Conservation (phyloP, 1,140 invertebrate genomes). For the Macrotrachela quadricornifera region DNA sequence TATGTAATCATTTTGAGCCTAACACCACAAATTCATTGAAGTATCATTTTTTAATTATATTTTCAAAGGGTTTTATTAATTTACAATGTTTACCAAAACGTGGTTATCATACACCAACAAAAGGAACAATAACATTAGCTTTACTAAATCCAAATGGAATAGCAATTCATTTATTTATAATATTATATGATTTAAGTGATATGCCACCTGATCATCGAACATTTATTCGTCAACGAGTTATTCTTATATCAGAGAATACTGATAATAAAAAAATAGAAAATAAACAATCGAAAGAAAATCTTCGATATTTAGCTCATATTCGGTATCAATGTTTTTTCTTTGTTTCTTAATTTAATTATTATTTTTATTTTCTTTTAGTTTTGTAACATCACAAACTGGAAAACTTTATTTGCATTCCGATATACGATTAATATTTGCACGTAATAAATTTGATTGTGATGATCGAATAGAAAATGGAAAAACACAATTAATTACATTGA, state of each 20-base stretch:
- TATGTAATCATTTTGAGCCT: not conserved
- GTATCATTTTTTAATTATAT: not conserved
- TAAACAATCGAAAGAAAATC: constrained; percentile 34
- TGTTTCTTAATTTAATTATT: not conserved
- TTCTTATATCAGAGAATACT: constrained; percentile 43
- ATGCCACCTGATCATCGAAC: constrained; percentile 80
- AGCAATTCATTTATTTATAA: constrained; percentile 91
- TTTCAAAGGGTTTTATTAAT: constrained; percentile 61
- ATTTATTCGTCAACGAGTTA: constrained; percentile 71
- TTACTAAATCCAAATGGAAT: constrained; percentile 83
- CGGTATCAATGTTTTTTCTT: constrained; percentile 37
- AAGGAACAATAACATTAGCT: constrained; percentile 79
- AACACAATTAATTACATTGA: constrained; percentile 46
- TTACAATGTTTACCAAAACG: constrained; percentile 43
- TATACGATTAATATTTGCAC: constrained; percentile 60
- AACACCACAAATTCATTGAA: not conserved
- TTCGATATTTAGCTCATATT: constrained; percentile 79
- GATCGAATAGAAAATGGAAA: constrained; percentile 45
- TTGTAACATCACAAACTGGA: constrained; percentile 73
- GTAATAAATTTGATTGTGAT: constrained; percentile 30
- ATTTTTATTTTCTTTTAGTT: constrained; percentile 36
- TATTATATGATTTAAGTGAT: constrained; percentile 67
- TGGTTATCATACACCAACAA: constrained; percentile 68
- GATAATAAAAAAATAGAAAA: constrained; percentile 23
- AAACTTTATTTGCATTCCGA: constrained; percentile 81